Evolutionary conservation across 2,797 vertebrate genomes (phyloP).

Genomic region (Naso thynnoides): DNA sequence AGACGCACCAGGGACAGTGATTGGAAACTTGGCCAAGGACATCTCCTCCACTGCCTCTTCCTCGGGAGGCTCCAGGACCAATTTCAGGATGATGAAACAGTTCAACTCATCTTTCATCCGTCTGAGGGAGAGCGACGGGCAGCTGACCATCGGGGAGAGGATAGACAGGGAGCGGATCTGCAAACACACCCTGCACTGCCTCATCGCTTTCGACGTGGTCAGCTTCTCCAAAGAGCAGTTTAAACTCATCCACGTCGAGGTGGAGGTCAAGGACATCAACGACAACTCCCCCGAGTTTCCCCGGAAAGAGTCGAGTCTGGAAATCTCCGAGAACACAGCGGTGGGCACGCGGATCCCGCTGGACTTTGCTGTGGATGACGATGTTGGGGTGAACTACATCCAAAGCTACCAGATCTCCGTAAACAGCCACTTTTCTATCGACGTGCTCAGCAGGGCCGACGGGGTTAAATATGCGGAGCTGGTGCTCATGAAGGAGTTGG

Average conservation of each 20-base stretch:
- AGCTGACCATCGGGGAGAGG: constrained; percentile 92
- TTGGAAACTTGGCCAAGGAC: constrained; percentile 95
- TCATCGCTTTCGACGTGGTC: constrained; percentile 95
- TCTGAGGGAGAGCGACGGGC: constrained; percentile 93
- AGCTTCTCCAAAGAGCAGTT: constrained; percentile 93
- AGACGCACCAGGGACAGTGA: constrained; percentile 92
- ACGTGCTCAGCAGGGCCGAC: constrained; percentile 93
- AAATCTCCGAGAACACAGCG: constrained; percentile 92
- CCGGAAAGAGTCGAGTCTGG: constrained; percentile 88
- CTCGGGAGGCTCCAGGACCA: constrained; percentile 80
- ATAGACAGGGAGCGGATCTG: constrained; percentile 93
- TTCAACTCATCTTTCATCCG: constrained; percentile 93
- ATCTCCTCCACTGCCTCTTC: constrained; percentile 83
- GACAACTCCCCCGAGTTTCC: constrained; percentile 94
- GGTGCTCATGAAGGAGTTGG: constrained; percentile 94
- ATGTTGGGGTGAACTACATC: constrained; percentile 92
- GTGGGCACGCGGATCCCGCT: constrained; percentile 93
- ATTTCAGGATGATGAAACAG: constrained; percentile 93
- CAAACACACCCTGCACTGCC: constrained; percentile 88
- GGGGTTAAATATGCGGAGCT: constrained; percentile 95
- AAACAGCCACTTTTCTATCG: constrained; percentile 94
- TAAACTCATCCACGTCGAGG: constrained; percentile 94
- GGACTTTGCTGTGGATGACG: constrained; percentile 92
- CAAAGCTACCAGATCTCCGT: constrained; percentile 94
- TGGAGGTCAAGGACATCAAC: constrained; percentile 97